Percentiles rank a stretch among this genome's conserved stretches.
These are phyloP conservation scores for Drosophila mayaguana DNA, from an alignment of 2,888 invertebrate species.

Conservation along the genomic window DNA sequence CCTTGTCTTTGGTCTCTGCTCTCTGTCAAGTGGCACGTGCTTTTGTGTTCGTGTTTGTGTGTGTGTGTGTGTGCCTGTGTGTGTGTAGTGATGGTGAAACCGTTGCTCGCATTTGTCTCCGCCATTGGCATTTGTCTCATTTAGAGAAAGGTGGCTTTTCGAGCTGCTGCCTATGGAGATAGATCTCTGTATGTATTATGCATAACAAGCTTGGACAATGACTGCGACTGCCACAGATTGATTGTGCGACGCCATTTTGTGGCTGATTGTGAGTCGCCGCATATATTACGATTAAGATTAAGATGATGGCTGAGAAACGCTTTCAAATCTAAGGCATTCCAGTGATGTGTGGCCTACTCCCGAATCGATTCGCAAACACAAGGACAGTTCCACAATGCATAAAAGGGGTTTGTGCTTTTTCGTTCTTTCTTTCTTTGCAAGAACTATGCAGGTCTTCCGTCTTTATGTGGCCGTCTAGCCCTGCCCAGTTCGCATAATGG, in stretches of 20 bases:
- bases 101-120: conserved; percentile 71
- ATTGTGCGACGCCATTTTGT: conserved; percentile 63
- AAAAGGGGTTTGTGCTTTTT: conserved; percentile 1
- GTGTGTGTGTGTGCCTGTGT: conserved; percentile 14
- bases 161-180: conserved; percentile 39
- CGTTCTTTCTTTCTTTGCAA: background rate
- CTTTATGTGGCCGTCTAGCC: conserved; percentile 20
- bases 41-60: conserved; percentile 50
- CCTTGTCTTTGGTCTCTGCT: conserved; percentile 28
- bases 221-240: conserved; percentile 58
- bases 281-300: conserved; percentile 29
- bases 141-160: conserved; percentile 72
- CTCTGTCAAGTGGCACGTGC: conserved; percentile 73
- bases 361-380: background rate
- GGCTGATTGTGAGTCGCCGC: conserved; percentile 35
- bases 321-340: conserved; percentile 13
- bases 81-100: conserved; percentile 55
- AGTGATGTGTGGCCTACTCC: background rate
- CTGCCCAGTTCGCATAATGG: conserved; percentile 54
- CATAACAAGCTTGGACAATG: conserved; percentile 63
- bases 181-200: conserved; percentile 23
- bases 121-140: conserved; percentile 56
- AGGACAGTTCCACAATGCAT: background rate
- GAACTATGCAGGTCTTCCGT: conserved; percentile 27
- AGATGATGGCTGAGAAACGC: conserved; percentile 16